phyloP scores from a whole-genome alignment of 2,113 vertebrate species.

The Turnix velox region DNA sequence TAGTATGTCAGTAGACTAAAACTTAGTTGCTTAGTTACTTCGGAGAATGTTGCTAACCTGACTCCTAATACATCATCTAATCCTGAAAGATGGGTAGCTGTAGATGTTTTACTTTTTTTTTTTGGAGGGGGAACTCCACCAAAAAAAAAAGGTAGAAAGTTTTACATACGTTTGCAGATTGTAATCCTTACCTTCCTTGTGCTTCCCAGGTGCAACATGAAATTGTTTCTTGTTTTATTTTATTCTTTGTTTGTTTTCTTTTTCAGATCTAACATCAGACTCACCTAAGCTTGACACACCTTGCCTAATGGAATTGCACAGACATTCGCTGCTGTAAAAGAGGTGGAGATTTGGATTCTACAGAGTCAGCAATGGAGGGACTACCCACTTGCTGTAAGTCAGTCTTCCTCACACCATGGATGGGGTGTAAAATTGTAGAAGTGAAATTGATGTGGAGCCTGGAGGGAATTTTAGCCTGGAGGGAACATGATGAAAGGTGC shows the following conservation, averaged over 20 bases:
- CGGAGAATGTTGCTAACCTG: neutral
- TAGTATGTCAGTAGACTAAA: neutral
- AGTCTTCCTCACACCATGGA: neutral
- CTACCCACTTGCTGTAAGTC: neutral
- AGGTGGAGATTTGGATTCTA: neutral
- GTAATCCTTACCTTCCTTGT: neutral
- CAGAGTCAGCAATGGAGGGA: neutral
- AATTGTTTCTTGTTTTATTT: neutral
- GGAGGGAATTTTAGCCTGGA: neutral
- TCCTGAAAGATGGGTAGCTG: neutral
- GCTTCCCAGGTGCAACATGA: neutral
- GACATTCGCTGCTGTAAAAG: neutral
- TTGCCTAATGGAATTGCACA: slow-evolving; percentile 3
- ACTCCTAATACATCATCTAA: neutral
- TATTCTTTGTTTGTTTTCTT: neutral
- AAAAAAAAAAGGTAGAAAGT: neutral
- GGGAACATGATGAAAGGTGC: neutral
- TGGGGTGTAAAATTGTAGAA: neutral
- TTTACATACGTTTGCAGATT: neutral
- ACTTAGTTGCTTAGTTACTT: neutral
- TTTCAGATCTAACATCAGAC: neutral
- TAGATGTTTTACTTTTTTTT: neutral
- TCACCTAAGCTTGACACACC: neutral
- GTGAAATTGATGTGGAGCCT: neutral
- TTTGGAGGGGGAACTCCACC: accelerated